Conservation (phyloP, 2,888 invertebrate species). For the Agrotis segetum region DNA sequence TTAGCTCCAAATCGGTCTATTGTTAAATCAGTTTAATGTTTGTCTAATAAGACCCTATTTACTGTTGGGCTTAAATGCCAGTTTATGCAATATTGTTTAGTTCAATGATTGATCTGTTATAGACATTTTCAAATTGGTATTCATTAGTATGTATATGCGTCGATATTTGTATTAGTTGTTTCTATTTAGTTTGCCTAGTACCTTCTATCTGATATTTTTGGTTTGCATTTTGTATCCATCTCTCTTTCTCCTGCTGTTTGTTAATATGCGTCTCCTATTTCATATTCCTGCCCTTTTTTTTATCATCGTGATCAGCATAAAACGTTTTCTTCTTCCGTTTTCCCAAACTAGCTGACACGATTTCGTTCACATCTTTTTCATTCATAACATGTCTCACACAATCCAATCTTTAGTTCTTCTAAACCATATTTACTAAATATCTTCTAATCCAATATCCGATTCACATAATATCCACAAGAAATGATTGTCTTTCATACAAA, state of each 20-base stretch:
- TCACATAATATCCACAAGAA: neutral
- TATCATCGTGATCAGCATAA: neutral
- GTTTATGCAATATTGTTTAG: conserved; percentile 30
- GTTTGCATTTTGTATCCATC: too few species aligned
- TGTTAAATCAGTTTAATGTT: conserved; percentile 42
- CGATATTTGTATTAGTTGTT: too few species aligned
- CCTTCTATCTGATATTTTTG: too few species aligned
- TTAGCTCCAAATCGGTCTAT: conserved; percentile 37
- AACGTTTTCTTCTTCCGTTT: neutral
- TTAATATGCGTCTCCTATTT: neutral
- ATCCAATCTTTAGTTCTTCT: too few species aligned
- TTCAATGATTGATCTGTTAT: conserved; percentile 6
- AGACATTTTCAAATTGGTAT: neutral
- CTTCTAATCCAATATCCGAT: neutral
- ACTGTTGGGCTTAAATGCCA: conserved; percentile 34
- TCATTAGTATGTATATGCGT: neutral
- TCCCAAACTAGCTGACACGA: neutral
- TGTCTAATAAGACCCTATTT: conserved; percentile 36
- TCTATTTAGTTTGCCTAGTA: neutral
- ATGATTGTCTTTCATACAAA: neutral
- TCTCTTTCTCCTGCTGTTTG: neutral
- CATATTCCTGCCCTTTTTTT: neutral
- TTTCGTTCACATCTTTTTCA: neutral
- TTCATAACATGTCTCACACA: neutral
- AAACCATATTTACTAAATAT: neutral